Evolutionary conservation across 2,797 vertebrate genomes (phyloP).

Genomic region (Smutsia temminckii): DNA sequence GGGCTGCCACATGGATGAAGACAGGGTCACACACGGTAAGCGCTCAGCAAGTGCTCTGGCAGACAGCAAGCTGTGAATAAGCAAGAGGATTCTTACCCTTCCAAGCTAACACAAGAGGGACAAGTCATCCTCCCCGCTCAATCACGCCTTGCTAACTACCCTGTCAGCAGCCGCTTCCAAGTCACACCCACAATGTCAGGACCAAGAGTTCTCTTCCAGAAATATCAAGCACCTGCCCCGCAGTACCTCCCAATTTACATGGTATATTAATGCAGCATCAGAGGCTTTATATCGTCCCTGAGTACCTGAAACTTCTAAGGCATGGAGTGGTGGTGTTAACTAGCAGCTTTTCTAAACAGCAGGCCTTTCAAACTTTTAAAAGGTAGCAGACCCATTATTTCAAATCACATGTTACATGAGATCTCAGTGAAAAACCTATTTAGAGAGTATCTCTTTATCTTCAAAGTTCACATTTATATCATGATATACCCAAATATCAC

Average conservation of each 20-base stretch:
- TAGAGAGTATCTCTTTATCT: neutral
- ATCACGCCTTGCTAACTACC: neutral
- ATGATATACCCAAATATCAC: neutral
- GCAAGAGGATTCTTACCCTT: neutral
- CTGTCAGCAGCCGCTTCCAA: neutral
- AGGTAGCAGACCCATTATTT: neutral
- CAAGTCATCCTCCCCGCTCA: neutral
- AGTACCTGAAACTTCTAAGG: neutral
- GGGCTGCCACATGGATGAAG: neutral
- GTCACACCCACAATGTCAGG: neutral
- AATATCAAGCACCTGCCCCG: neutral
- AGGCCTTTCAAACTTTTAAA: constrained; percentile 17
- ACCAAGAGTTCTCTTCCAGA: neutral
- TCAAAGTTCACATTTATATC: neutral
- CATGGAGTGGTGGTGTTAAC: neutral
- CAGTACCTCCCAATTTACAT: neutral
- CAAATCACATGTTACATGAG: neutral
- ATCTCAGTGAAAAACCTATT: neutral
- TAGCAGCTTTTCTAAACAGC: neutral
- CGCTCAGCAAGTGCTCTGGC: neutral
- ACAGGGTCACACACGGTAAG: neutral
- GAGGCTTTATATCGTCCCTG: neutral
- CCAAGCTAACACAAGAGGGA: neutral
- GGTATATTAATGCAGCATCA: neutral
- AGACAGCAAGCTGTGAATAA: neutral